Percentiles rank a stretch among this genome's conserved stretches.
phyloP scores from a whole-genome alignment of 2,797 vertebrate genomes.

The Cyclopterus lumpus region DNA sequence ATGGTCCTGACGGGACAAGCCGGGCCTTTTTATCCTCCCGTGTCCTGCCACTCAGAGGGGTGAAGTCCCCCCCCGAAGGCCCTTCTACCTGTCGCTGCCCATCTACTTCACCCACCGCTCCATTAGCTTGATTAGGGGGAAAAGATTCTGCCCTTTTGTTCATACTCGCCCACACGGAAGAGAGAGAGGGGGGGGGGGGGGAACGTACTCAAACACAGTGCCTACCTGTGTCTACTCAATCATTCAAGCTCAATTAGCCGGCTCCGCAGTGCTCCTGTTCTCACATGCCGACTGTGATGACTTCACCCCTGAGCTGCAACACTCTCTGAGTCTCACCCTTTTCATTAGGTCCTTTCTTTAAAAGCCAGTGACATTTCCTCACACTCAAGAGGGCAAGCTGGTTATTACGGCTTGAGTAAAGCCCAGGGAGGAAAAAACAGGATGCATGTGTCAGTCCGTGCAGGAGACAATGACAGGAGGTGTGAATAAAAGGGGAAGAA shows the following conservation, averaged over 20 bases:
- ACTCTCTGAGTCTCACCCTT: conserved; percentile 8
- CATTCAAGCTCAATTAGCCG: conserved; percentile 60
- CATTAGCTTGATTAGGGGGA: conserved; percentile 75
- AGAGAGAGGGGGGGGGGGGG: neutral
- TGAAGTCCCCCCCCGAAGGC: conserved; percentile 58
- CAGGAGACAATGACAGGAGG: conserved; percentile 8
- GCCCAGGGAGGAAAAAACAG: neutral
- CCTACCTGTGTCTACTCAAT: conserved; percentile 51
- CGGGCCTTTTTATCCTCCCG: conserved; percentile 50
- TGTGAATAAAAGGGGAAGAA: conserved; percentile 17
- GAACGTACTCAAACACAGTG: conserved; percentile 29
- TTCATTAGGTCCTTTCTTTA: conserved; percentile 1
- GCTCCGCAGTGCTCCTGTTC: conserved; percentile 58
- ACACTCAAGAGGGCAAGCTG: neutral
- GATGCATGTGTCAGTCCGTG: neutral
- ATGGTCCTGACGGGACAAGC: conserved; percentile 40
- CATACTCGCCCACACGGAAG: conserved; percentile 64
- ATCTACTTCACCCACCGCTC: conserved; percentile 52
- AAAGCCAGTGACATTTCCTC: conserved; percentile 9
- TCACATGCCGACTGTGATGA: conserved; percentile 47
- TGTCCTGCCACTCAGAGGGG: conserved; percentile 49
- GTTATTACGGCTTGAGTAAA: neutral
- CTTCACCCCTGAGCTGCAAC: conserved; percentile 32
- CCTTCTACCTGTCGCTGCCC: conserved; percentile 53
- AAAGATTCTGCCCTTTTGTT: conserved; percentile 75